These are phyloP conservation scores for Cheilosia soror DNA, from an alignment of 2,888 invertebrate species.

Conservation along the genomic window DNA sequence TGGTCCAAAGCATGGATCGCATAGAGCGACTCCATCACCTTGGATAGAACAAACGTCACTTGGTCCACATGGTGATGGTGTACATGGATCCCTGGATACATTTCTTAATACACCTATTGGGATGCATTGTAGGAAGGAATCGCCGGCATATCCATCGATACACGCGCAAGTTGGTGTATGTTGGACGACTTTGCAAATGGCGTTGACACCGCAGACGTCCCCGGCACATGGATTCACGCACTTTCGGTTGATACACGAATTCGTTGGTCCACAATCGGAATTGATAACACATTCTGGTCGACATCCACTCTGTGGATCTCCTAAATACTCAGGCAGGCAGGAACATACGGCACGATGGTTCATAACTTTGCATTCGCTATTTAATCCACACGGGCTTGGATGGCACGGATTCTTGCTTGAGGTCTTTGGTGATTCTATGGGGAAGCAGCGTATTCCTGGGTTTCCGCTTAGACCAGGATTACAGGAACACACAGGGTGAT, in stretches of 20 bases:
- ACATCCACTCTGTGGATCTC: slow-evolving; percentile 91
- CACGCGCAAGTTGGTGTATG: slow-evolving; percentile 94
- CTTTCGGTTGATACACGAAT: slow-evolving; percentile 90
- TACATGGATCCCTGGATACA: slow-evolving; percentile 88
- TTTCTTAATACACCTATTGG: slow-evolving; percentile 86
- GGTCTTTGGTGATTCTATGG: slow-evolving; percentile 84
- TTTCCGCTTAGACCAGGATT: slow-evolving; percentile 90
- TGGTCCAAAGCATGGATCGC: slow-evolving; percentile 90
- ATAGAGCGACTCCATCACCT: slow-evolving; percentile 90
- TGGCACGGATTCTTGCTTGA: slow-evolving; percentile 88
- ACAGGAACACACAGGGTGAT: slow-evolving; percentile 92
- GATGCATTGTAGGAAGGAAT: slow-evolving; percentile 91
- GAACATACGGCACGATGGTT: slow-evolving; percentile 90
- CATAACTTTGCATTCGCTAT: slow-evolving; percentile 90
- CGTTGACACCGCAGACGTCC: slow-evolving; percentile 91
- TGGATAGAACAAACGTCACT: slow-evolving; percentile 88
- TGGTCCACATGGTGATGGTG: slow-evolving; percentile 91
- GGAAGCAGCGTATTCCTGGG: slow-evolving; percentile 90
- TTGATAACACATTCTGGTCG: slow-evolving; percentile 92
- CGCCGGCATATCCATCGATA: slow-evolving; percentile 90
- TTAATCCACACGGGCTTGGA: slow-evolving; percentile 91
- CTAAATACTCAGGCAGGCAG: slow-evolving; percentile 90
- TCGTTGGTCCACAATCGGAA: slow-evolving; percentile 90
- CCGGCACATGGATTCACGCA: slow-evolving; percentile 90
- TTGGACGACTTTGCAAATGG: slow-evolving; percentile 90